These are phyloP conservation scores for Luperina nickerlii DNA, from an alignment of 2,888 invertebrate genomes.

Conservation along the genomic window DNA sequence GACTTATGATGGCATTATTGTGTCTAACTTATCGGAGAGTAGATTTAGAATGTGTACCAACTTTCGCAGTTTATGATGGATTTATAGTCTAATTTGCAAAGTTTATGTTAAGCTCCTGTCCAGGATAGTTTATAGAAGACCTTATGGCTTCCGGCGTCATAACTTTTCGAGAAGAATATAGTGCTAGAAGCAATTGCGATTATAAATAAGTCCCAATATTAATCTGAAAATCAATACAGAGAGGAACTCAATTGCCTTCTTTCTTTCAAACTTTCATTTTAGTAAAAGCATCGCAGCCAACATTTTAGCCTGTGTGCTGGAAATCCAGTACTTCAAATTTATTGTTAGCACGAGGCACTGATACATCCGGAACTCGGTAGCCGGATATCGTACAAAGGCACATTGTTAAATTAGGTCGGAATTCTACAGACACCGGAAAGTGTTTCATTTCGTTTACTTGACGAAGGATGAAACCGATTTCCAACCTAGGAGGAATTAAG, in stretches of 20 bases:
- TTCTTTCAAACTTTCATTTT: background rate
- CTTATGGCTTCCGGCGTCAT: background rate
- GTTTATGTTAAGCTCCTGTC: slow-evolving; percentile 29
- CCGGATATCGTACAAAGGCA: slow-evolving; percentile 30
- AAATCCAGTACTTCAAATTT: slow-evolving; percentile 16
- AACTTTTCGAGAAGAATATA: background rate
- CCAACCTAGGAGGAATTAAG: slow-evolving; percentile 28
- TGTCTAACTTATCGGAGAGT: slow-evolving; percentile 22
- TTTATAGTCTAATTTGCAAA: slow-evolving; percentile 21
- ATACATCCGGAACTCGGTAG: slow-evolving; percentile 37
- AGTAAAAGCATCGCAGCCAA: background rate
- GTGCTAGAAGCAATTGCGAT: background rate
- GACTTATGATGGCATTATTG: slow-evolving; percentile 33
- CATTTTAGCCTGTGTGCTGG: background rate
- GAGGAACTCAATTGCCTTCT: background rate
- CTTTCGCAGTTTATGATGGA: slow-evolving; percentile 19
- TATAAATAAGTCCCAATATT: background rate
- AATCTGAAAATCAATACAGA: background rate
- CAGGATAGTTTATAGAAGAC: background rate
- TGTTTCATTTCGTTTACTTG: slow-evolving; percentile 41
- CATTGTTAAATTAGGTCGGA: slow-evolving; percentile 32
- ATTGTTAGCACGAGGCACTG: slow-evolving; percentile 24
- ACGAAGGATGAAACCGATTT: slow-evolving; percentile 36
- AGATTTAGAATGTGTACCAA: slow-evolving; percentile 39
- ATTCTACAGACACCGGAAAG: slow-evolving; percentile 29